Percentiles rank a stretch among this genome's conserved stretches.
These are phyloP conservation scores for Myiozetetes cayanensis DNA, from an alignment of 2,113 vertebrate genomes.

Conservation along the genomic window DNA sequence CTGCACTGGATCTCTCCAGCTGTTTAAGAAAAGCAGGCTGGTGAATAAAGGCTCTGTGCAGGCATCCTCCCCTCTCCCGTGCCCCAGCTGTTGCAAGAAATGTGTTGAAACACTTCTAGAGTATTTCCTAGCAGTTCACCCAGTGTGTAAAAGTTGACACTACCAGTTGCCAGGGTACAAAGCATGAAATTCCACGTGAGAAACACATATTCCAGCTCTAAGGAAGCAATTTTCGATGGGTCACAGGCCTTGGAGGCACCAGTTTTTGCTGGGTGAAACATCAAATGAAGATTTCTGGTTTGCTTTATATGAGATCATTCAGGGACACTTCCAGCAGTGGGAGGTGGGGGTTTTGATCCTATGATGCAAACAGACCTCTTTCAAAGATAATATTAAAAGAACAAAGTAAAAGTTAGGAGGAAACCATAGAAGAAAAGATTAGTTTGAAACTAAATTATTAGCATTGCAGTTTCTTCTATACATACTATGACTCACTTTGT, in stretches of 20 bases:
- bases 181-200: neutral
- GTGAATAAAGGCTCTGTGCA: neutral
- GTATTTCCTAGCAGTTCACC: neutral
- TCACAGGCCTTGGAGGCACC: neutral
- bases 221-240: neutral
- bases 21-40: neutral
- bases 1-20: neutral
- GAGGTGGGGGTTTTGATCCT: neutral
- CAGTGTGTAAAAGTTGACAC: neutral
- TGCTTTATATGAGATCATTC: neutral
- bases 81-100: neutral
- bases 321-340: neutral
- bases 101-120: neutral
- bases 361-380: neutral
- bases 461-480: neutral
- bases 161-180: too few relatives aligned
- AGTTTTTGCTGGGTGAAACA: neutral
- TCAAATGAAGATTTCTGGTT: neutral
- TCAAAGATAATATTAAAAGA: neutral
- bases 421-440: neutral
- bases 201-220: accelerated
- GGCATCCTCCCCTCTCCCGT: neutral
- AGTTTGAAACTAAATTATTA: neutral
- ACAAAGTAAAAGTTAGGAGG: neutral
- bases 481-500: accelerated